Conservation (phyloP, 2,113 vertebrate genomes). For the Entelurus aequoreus region DNA sequence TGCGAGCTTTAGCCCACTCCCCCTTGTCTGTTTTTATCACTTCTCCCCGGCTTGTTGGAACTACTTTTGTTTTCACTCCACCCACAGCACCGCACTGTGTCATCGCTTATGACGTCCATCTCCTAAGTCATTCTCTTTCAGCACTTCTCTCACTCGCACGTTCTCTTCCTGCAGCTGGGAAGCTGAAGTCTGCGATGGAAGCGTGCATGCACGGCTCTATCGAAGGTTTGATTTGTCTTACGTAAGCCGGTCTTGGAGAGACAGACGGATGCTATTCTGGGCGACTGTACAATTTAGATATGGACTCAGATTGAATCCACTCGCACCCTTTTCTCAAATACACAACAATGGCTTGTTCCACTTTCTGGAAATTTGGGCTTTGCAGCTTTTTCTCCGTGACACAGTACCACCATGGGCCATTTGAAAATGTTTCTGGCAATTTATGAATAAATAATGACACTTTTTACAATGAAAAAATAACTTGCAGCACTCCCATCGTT, state of each 20-base stretch:
- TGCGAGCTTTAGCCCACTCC: slow-evolving; percentile 22
- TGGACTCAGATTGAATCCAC: not conserved
- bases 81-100: not conserved
- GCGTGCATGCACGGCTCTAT: slow-evolving; percentile 27
- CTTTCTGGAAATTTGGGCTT: not conserved
- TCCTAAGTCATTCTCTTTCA: slow-evolving; percentile 7
- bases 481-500: slow-evolving; percentile 4
- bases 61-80: slow-evolving; percentile 1
- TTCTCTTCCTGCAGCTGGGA: slow-evolving; percentile 3
- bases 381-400: not conserved
- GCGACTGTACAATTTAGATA: slow-evolving; percentile 4
- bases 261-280: slow-evolving; percentile 55
- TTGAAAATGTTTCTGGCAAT: slow-evolving; percentile 4
- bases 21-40: not conserved
- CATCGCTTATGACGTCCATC: not conserved
- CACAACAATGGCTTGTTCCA: not conserved
- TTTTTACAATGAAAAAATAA: slow-evolving; percentile 7
- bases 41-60: not conserved
- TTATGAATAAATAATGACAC: not conserved
- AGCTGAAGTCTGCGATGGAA: slow-evolving; percentile 15
- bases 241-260: slow-evolving; percentile 52
- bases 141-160: slow-evolving; percentile 8
- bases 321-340: not conserved
- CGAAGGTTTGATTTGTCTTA: slow-evolving; percentile 51
- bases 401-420: not conserved